phyloP scores from a whole-genome alignment of 1,140 invertebrate genomes.

The Gerris buenoi region DNA sequence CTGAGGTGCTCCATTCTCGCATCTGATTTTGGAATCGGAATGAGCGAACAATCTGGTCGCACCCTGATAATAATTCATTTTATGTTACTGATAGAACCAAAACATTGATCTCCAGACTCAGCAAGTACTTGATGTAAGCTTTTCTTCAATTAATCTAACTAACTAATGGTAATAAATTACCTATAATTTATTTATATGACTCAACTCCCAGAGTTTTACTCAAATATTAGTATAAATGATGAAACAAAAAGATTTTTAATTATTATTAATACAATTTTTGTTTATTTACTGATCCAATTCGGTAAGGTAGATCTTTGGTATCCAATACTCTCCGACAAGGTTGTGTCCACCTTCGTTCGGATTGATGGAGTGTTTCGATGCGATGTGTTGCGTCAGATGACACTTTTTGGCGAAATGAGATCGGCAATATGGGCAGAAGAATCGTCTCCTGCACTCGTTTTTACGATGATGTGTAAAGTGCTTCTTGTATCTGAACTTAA shows the following conservation, averaged over 20 bases:
- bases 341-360: neutral
- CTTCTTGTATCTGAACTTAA: neutral
- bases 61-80: no score
- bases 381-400: constrained; percentile 5
- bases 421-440: constrained; percentile 5
- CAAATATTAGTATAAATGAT: neutral
- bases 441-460: constrained; percentile 7
- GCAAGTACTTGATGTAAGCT: neutral
- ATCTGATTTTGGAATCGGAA: no score
- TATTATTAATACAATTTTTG: neutral
- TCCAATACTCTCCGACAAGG: neutral
- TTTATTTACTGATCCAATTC: neutral
- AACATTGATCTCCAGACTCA: neutral
- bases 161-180: no score
- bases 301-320: neutral
- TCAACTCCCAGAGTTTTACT: neutral
- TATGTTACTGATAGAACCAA: no score
- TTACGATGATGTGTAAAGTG: neutral
- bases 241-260: neutral
- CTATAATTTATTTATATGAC: no score
- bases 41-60: no score
- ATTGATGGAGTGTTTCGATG: neutral
- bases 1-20: no score
- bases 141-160: no score
- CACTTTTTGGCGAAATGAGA: constrained; percentile 2